Percentiles rank a stretch among this genome's conserved stretches.
Conservation (phyloP, 2,888 invertebrate genomes). For the Drosophila phalerata region DNA sequence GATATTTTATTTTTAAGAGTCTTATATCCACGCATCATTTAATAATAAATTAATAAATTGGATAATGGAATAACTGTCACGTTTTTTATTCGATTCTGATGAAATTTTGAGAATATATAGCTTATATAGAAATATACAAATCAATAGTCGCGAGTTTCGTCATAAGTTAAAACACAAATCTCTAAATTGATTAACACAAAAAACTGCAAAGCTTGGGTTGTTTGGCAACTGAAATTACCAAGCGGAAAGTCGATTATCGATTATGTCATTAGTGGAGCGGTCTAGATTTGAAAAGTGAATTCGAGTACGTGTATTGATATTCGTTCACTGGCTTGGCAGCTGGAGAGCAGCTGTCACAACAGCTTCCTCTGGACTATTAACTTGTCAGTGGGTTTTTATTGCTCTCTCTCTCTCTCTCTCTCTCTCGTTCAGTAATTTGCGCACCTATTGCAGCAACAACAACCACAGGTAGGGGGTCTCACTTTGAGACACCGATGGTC, state of each 20-base stretch:
- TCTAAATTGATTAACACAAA: background rate
- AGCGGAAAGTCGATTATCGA: constrained; percentile 61
- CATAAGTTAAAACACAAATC: background rate
- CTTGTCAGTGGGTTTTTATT: constrained; percentile 69
- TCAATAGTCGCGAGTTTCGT: background rate
- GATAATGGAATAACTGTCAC: too few relatives aligned
- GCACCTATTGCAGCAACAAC: constrained; percentile 49
- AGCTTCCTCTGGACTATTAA: constrained; percentile 73
- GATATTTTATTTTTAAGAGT: too few relatives aligned
- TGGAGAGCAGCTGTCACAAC: constrained; percentile 52
- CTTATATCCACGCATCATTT: too few relatives aligned
- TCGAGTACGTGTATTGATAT: constrained; percentile 23
- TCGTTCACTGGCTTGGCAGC: constrained; percentile 20
- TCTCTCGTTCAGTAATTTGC: constrained; percentile 40
- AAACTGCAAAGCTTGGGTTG: background rate
- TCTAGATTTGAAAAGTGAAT: constrained; percentile 42
- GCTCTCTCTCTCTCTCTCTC: constrained; percentile 3
- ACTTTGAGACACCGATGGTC: constrained; percentile 28
- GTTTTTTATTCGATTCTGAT: background rate
- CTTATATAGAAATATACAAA: background rate
- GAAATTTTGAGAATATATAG: background rate
- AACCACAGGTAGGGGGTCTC: constrained; percentile 12
- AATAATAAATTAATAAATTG: too few relatives aligned
- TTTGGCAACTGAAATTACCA: constrained; percentile 37
- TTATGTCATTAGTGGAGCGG: constrained; percentile 53